A percentile compares a stretch with the other conserved stretches of the same genome.
These are phyloP conservation scores for Temnothorax ravouxi DNA, from an alignment of 2,888 invertebrate genomes.

Conservation along the genomic window DNA sequence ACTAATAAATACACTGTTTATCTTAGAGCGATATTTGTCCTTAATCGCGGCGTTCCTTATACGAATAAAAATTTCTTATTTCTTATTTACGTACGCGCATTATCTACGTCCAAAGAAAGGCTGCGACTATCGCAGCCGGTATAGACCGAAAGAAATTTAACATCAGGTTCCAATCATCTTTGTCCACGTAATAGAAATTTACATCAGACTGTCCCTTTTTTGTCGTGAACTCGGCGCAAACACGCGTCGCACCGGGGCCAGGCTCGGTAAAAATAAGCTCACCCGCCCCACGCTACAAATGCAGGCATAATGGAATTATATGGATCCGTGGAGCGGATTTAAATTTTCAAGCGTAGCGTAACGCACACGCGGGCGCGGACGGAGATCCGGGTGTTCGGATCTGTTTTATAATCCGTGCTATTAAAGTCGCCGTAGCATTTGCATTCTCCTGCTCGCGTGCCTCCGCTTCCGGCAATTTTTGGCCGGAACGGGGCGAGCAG, in stretches of 20 bases:
- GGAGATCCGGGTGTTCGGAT: slow-evolving; percentile 71
- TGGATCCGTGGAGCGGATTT: slow-evolving; percentile 68
- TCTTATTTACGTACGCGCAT: background rate
- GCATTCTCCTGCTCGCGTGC: slow-evolving; percentile 57
- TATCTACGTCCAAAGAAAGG: no score
- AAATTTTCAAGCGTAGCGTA: slow-evolving; percentile 52
- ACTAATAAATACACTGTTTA: background rate
- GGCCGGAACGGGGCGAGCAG: slow-evolving; percentile 56
- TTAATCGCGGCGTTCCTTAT: background rate
- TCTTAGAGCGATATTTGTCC: background rate
- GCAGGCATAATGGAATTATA: slow-evolving; percentile 71
- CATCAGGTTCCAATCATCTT: slow-evolving; percentile 5
- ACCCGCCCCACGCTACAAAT: slow-evolving; percentile 55
- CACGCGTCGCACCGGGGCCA: slow-evolving; percentile 8
- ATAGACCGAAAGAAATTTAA: background rate
- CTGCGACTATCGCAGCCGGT: background rate
- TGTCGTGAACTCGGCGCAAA: slow-evolving; percentile 1
- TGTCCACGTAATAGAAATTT: background rate
- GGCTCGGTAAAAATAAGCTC: slow-evolving; percentile 60
- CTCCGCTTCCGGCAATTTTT: slow-evolving; percentile 63
- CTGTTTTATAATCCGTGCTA: slow-evolving; percentile 73
- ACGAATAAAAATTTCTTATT: background rate
- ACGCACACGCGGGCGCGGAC: slow-evolving; percentile 54
- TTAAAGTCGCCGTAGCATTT: slow-evolving; percentile 72
- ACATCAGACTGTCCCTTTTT: background rate